These are phyloP conservation scores for Myrmophylax atrothorax DNA, from an alignment of 2,113 vertebrate genomes.

Conservation along the genomic window DNA sequence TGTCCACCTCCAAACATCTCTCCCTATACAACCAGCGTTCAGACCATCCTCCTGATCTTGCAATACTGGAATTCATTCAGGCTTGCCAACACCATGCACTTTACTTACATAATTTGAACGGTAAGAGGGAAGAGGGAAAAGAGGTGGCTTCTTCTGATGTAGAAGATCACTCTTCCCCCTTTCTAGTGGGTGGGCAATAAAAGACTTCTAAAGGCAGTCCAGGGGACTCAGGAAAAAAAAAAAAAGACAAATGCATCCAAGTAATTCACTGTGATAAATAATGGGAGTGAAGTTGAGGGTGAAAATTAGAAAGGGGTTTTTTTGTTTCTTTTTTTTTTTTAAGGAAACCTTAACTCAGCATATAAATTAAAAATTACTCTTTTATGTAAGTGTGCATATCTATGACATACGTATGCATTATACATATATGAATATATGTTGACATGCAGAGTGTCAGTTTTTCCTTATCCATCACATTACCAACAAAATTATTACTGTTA, in stretches of 20 bases:
- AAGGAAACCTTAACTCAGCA: neutral
- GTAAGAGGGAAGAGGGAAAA: neutral
- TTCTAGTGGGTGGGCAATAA: slow-evolving; percentile 23
- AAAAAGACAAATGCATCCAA: slow-evolving; percentile 3
- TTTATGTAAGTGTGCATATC: neutral
- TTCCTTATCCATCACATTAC: neutral
- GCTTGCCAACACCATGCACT: slow-evolving; percentile 13
- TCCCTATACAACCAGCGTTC: neutral
- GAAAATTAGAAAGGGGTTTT: neutral
- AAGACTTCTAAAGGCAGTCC: slow-evolving; percentile 32
- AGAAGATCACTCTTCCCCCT: neutral
- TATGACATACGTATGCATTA: neutral
- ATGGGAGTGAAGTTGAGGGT: neutral
- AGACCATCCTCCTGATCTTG: neutral
- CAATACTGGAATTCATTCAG: neutral
- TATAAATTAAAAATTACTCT: neutral
- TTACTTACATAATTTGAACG: slow-evolving; percentile 50
- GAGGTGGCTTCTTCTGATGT: neutral
- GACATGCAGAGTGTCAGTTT: neutral
- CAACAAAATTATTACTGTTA: neutral
- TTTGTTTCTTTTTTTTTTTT: neutral
- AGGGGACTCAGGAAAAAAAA: neutral
- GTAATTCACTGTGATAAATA: neutral
- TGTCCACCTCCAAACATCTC: neutral
- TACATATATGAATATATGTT: neutral